phyloP scores from a whole-genome alignment of 1,140 invertebrate species.

The Pseudobourletiella spinata region DNA sequence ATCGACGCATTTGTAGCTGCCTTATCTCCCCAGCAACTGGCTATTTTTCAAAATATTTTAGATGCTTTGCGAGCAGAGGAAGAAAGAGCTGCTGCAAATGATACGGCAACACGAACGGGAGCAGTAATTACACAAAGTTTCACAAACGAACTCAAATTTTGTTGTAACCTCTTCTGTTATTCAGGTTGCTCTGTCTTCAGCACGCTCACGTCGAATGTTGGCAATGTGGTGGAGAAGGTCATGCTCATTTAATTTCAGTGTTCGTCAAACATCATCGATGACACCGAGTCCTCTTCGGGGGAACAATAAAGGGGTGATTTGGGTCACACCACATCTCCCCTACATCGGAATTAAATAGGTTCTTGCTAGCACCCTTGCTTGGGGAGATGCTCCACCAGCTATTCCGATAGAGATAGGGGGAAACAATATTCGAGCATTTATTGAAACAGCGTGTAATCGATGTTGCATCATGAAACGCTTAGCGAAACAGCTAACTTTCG shows the following conservation, averaged over 20 bases:
- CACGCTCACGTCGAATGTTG: background rate
- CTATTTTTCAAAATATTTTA: too few relatives aligned
- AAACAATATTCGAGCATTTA: background rate
- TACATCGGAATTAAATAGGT: background rate
- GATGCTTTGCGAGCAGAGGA: too few relatives aligned
- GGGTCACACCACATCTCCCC: too few relatives aligned
- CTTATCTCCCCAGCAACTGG: too few relatives aligned
- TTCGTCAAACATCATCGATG: background rate
- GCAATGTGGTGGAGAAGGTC: background rate
- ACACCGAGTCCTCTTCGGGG: background rate
- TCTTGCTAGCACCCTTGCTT: background rate
- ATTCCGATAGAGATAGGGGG: background rate
- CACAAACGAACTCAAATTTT: too few relatives aligned
- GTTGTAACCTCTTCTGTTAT: too few relatives aligned
- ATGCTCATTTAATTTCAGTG: background rate
- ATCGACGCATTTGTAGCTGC: too few relatives aligned
- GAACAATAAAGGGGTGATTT: background rate
- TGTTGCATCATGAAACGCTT: background rate
- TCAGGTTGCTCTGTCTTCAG: background rate
- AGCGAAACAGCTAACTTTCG: background rate
- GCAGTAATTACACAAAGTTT: too few relatives aligned
- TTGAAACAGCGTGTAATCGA: background rate
- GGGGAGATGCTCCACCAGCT: background rate
- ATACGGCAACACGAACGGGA: too few relatives aligned
- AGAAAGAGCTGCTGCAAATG: too few relatives aligned